Conservation (phyloP, 2,888 invertebrate species). For the Cataglyphis albicans region DNA sequence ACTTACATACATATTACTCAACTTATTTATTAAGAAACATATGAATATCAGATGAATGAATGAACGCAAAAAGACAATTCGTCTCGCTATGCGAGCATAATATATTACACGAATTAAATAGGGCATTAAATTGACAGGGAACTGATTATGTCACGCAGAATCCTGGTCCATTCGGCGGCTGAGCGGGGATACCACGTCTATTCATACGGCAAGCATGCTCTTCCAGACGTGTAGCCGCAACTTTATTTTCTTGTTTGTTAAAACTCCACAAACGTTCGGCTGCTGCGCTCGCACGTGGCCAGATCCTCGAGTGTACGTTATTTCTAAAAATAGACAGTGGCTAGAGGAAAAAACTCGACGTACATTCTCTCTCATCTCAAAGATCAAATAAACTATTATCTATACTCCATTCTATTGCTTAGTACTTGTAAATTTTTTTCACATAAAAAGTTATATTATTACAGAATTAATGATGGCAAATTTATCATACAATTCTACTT, state of each 20-base stretch:
- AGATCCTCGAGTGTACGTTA: conserved; percentile 87
- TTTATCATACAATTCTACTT: background rate
- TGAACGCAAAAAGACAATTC: background rate
- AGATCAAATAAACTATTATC: conserved; percentile 5
- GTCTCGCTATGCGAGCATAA: conserved; percentile 6
- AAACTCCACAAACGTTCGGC: conserved; percentile 94
- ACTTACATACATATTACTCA: background rate
- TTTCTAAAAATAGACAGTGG: conserved; percentile 71
- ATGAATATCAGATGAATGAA: conserved; percentile 10
- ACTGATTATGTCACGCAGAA: conserved; percentile 85
- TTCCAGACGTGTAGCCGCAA: conserved; percentile 89
- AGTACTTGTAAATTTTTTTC: background rate
- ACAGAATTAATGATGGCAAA: background rate
- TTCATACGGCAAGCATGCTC: conserved; percentile 91
- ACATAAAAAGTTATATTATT: background rate
- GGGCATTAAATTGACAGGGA: background rate
- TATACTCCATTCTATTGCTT: background rate
- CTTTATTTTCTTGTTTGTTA: conserved; percentile 73
- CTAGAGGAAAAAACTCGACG: background rate
- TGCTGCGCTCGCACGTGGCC: conserved; percentile 94
- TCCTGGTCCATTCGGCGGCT: conserved; percentile 89
- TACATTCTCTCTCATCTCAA: background rate
- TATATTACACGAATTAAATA: conserved; percentile 24
- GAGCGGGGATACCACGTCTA: conserved; percentile 88
- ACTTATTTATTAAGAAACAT: conserved; percentile 14